Evolutionary conservation across 2,797 vertebrate genomes (phyloP), one percentile per base, ranked within the genome.

Genomic region (Spatula versicolor): DNA sequence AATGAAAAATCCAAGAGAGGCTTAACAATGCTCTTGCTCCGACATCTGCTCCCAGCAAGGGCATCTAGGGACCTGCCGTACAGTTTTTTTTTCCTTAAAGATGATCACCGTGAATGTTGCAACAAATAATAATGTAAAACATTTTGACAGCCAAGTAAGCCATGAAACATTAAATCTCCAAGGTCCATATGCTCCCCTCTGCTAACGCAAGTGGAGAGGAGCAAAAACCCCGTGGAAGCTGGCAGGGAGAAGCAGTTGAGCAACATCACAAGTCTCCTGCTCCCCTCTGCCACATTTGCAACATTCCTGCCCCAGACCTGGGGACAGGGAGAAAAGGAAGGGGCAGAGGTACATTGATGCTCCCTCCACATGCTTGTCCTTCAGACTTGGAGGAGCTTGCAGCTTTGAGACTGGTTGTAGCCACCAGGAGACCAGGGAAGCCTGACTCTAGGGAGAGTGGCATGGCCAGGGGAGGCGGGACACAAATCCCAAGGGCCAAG

Each of bases 61-160:
- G 94, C 95, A 96, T 88, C 96, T 25, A 97, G 98, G 97, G 98
- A 97, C 93, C 95, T 88, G 94, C 95, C 14, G 5, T 96, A 95
- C 96, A 91, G 94, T 88, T 95, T 95, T 96, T 71, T 96, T 92
- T 96, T 96, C 96, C 98, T 98, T 98, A 97, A 98, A 96, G 97
- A 97, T 97, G 97, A 98, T 98, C 97, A 98, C 95, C 86, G 75
- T 96, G 96, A 96, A 97, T 92, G 95, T 96, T 97, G 96, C 90
- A 79, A 96, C 96, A 97, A 96, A 98, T 97, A 96, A 95, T 97
- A 97, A 97, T 45, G 55, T 96, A 96, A 98, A 97, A 92, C 90
- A 37, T 97, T 97, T 94, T 97, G 98, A 98, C 97, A 97, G 96
- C 97, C 95, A 95, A 98, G 96, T 95, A 98, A 97, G 97, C 94